Evolutionary conservation across 2,888 invertebrate genomes (phyloP), one percentile per base, ranked within the genome.

Genomic region (Nycteola revayana): DNA sequence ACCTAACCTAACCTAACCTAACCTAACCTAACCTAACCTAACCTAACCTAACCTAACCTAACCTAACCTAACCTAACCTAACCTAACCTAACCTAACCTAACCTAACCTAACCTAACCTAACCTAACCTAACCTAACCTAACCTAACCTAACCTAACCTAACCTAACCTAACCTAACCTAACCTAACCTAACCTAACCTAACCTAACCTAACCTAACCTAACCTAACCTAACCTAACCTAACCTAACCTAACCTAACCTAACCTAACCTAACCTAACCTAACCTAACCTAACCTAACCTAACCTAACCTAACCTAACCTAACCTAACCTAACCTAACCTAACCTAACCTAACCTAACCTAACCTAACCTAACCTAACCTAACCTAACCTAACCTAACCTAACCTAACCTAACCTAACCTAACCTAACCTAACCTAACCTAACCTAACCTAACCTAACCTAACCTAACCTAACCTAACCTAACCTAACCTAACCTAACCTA

Each of bases 111-210:
- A 14, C 14, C 14, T 14, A 14, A 14, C 14, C 14, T 14, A 14
- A 14, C 14, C 14, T 14, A 14, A 14, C 14, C 14, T 14, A 14
- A 47, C 44, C 47, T 47, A 41, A 43, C 47, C 30, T 47, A 41
- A 45, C 41, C 47, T 42, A 47, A 32, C 35, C 35, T 29, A 36
- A 32, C 38, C 35, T 36, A 42, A 36, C 47, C 39, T 39, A 40
- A 36, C 25, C 17, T 9, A 42, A 42, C 47, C 40, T 42, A 42
- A 42, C 45, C 42, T 42, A 40, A 42, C 42, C 42, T 40, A 42
- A 42, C 47, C 47, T 47, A 42, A 42, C 47, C 42, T 42, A 40
- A 42, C 42, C 47, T 42, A 42, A 42, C 47, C 42, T 42, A 42
- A 42, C 47, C 47, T 47, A 40, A 42, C 42, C 46, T 46, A 42